These are phyloP conservation scores for Tupaia chinensis DNA, from an alignment of 2,113 vertebrate genomes.

Conservation along the genomic window DNA sequence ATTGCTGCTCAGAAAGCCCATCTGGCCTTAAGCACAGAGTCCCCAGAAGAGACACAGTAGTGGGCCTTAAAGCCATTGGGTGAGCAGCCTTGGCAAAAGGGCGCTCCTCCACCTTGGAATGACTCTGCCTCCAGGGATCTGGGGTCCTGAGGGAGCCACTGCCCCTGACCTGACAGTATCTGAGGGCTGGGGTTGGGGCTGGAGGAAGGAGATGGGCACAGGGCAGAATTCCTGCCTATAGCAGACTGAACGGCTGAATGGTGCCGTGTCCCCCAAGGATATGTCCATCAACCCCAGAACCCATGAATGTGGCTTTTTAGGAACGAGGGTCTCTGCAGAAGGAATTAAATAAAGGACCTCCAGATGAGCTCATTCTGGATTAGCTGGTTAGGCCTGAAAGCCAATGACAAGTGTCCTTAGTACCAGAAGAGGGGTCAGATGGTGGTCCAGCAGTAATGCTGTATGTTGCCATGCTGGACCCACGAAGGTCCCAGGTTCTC, in stretches of 20 bases:
- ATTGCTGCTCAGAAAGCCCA: background rate
- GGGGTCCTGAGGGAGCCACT: background rate
- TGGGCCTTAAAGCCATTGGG: background rate
- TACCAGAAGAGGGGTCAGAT: background rate
- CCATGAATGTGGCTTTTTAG: background rate
- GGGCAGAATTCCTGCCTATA: background rate
- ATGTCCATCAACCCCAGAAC: background rate
- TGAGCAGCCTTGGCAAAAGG: background rate
- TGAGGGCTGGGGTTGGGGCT: background rate
- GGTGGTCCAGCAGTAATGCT: background rate
- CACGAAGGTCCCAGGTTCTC: too few relatives aligned
- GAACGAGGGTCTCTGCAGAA: conserved; percentile 9
- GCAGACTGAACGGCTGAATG: background rate
- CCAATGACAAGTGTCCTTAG: background rate
- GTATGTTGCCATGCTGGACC: too few relatives aligned
- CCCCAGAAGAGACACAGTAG: background rate
- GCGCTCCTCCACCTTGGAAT: background rate
- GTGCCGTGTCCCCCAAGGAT: background rate
- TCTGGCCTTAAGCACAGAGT: background rate
- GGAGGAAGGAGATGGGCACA: background rate
- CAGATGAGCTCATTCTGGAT: background rate
- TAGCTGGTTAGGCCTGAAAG: background rate
- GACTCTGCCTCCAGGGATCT: background rate
- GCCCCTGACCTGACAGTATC: background rate
- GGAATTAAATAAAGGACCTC: background rate